These are phyloP conservation scores for Choristoneura fumiferana DNA, from an alignment of 1,140 invertebrate species.

Conservation along the genomic window DNA sequence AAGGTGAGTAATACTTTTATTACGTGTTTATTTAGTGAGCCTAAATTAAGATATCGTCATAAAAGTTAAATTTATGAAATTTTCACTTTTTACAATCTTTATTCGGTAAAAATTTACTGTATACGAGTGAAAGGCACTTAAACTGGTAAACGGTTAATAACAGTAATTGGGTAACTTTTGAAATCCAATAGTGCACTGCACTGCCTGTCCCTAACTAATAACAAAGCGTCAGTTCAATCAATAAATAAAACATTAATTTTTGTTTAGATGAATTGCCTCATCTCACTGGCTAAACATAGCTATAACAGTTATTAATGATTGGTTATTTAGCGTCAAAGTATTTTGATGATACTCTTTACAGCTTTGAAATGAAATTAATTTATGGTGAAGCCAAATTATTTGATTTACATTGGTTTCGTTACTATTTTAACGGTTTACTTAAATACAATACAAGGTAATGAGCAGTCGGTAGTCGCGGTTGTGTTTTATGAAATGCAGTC, in stretches of 20 bases:
- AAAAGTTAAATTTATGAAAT: not conserved
- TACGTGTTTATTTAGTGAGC: not conserved
- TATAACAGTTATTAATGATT: slow-evolving; percentile 13
- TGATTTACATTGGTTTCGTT: too few species aligned
- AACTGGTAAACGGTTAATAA: slow-evolving; percentile 1
- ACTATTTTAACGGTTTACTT: too few species aligned
- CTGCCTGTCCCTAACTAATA: not conserved
- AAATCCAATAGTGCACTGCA: not conserved
- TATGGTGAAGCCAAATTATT: too few species aligned
- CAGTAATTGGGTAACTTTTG: slow-evolving; percentile 11
- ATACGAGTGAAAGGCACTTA: slow-evolving; percentile 7
- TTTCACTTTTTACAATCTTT: slow-evolving; percentile 20
- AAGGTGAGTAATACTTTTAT: slow-evolving; percentile 83
- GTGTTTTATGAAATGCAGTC: too few species aligned
- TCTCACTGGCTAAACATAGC: slow-evolving; percentile 2
- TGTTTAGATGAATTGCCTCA: slow-evolving; percentile 11
- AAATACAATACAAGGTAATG: too few species aligned
- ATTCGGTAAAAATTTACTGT: not conserved
- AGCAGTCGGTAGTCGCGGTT: too few species aligned
- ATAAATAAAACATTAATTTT: slow-evolving; percentile 16
- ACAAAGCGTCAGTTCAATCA: slow-evolving; percentile 9
- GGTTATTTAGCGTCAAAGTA: not conserved
- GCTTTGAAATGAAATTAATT: not conserved
- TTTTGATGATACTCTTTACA: not conserved
- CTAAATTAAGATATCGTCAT: too few species aligned